Evolutionary conservation across 2,888 invertebrate genomes (phyloP), one percentile per base, ranked within the genome.

Genomic region (Lissocephala sabroskyi): DNA sequence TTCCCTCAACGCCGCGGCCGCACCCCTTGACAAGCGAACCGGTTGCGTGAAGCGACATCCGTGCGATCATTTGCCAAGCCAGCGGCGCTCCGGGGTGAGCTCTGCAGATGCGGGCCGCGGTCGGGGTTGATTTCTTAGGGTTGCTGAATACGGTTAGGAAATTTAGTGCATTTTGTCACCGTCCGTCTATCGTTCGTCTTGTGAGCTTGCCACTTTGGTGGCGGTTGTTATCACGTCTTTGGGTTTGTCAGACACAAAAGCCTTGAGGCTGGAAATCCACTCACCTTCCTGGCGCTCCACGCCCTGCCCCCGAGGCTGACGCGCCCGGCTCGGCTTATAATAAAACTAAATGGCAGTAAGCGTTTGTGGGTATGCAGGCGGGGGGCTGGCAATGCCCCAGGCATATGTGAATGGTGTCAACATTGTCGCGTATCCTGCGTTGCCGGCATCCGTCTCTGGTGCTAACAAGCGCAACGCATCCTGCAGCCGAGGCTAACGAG

Each of bases 401-500:
- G 64, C 56, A 44, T 52, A 45, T 41, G 51, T 52, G 55, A 53
- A 52, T 51, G 60, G 56, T 64, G 68, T 51, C 55, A 64, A 62
- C 70, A 62, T 52, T 62, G 59, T 63, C 63, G 61, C 68, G 64
- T 52, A 56, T 58, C 55, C 56, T 63, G 61, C 39, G 53, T 41
- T 29, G 19, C 23, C 49, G 19, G 35, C 26, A 44, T 54, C 36
- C 53, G 39, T 41, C 36, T 46, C 32, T 45, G 44, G 10, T 48
- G 40, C 43, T 44, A 52, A 48, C 52, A 47, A 52, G 48, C 52
- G 28, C 17, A 13, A 28, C 44, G 23, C 30, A 40, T 45, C 28
- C 35, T 37, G 36, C 16, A 16, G 44, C 28, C 18, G 10, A 33
- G 19, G 29, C 9, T n/a, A 28, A 4, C 40, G 49, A 32, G 41